Evolutionary conservation across 2,888 invertebrate genomes (phyloP).

Genomic region (Scaptomyza flava): DNA sequence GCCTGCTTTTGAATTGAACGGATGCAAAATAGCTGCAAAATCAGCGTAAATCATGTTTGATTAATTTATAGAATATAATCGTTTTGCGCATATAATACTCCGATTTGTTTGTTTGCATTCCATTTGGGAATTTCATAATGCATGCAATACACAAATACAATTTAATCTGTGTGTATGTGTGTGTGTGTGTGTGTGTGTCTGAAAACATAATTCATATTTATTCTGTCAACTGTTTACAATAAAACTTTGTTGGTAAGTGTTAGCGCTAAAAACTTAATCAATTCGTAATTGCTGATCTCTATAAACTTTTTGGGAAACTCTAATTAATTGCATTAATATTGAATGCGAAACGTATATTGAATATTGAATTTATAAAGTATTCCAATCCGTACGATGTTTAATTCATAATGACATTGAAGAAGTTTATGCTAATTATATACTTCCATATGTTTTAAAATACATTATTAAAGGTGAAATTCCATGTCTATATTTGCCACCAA

Average conservation of each 20-base stretch:
- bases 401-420: too few relatives aligned
- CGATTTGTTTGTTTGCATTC: not conserved
- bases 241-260: not conserved
- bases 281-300: not conserved
- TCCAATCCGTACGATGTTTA: too few relatives aligned
- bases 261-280: not conserved
- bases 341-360: not conserved
- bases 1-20: conserved; percentile 12
- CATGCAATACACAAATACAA: too few relatives aligned
- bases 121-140: too few relatives aligned
- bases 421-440: too few relatives aligned
- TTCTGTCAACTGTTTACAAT: not conserved
- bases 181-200: too few relatives aligned
- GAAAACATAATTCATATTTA: not conserved
- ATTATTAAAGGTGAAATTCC: too few relatives aligned
- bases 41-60: conserved; percentile 53
- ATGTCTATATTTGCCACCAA: too few relatives aligned
- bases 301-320: not conserved
- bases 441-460: too few relatives aligned
- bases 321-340: not conserved
- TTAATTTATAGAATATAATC: conserved; percentile 33
- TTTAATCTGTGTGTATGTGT: not conserved
- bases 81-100: not conserved
- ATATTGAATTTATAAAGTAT: not conserved
- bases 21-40: conserved; percentile 41